Conservation (phyloP, 2,888 invertebrate genomes). For the Capitulum mitella region DNA sequence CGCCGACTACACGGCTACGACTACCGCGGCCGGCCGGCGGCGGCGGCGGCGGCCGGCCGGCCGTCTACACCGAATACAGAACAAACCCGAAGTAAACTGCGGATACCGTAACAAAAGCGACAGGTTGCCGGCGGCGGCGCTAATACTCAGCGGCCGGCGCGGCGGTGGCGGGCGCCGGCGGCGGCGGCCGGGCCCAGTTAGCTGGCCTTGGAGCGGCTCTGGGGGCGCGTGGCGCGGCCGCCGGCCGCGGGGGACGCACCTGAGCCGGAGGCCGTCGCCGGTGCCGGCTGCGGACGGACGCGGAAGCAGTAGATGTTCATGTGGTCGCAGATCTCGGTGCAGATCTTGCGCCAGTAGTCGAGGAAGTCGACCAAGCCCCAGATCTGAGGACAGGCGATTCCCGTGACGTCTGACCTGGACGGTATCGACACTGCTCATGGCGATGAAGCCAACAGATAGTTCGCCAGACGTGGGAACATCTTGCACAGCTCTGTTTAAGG, state of each 20-base stretch:
- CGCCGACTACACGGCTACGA: no score
- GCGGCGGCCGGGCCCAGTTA: not conserved
- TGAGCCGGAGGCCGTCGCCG: constrained; percentile 37
- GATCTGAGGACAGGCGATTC: constrained; percentile 33
- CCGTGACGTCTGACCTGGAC: no score
- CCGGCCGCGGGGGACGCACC: constrained; percentile 43
- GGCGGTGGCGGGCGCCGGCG: not conserved
- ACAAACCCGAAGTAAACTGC: not conserved
- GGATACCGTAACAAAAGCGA: constrained; percentile 4
- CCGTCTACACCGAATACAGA: no score
- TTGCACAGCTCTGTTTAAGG: no score
- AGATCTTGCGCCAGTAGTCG: constrained; percentile 35
- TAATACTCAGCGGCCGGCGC: not conserved
- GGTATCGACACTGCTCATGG: no score
- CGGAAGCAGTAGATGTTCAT: constrained; percentile 34
- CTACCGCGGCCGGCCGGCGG: no score
- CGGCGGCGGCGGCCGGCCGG: no score
- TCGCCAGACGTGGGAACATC: no score
- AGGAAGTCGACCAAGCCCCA: constrained; percentile 34
- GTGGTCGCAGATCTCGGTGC: constrained; percentile 35
- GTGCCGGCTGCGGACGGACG: constrained; percentile 28
- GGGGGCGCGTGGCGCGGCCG: constrained; percentile 32
- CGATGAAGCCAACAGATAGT: no score
- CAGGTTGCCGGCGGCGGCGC: no score
- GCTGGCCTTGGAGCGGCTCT: not conserved